Percentiles rank a stretch among this genome's conserved stretches.
Evolutionary conservation across 2,113 vertebrate genomes (phyloP).

Genomic region (Barnardius zonarius): DNA sequence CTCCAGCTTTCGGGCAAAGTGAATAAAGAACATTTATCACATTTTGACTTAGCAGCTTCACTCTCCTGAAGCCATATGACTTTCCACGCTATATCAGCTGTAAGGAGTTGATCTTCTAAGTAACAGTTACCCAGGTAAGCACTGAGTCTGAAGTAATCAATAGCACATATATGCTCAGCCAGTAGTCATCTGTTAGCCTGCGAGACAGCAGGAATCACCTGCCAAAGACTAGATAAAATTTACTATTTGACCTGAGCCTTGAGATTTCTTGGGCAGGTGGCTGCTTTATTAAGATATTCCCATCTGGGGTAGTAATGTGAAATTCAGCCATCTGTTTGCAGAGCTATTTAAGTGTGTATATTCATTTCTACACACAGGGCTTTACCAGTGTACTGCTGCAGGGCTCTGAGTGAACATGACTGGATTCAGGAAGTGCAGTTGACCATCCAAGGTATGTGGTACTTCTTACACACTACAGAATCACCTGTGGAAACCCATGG

Average conservation of each 20-base stretch:
- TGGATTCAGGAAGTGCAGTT: not conserved
- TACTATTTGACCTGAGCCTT: slow-evolving; percentile 45
- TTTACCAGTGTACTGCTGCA: not conserved
- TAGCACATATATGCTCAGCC: not conserved
- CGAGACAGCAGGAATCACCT: slow-evolving; percentile 8
- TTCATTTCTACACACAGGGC: not conserved
- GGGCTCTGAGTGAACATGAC: not conserved
- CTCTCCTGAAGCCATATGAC: not conserved
- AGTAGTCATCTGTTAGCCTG: not conserved
- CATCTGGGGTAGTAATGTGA: slow-evolving; percentile 33
- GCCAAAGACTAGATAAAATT: slow-evolving; percentile 26
- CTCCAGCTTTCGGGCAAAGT: not conserved
- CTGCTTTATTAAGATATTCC: slow-evolving; percentile 49
- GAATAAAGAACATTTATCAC: not conserved
- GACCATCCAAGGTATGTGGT: not conserved
- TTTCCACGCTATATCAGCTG: not conserved
- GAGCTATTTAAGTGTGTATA: not conserved
- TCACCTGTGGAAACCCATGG: not conserved
- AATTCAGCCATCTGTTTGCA: slow-evolving; percentile 55
- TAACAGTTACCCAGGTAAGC: not conserved
- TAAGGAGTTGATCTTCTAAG: not conserved
- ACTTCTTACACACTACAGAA: not conserved
- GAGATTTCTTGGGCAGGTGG: slow-evolving; percentile 57
- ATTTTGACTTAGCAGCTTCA: not conserved
- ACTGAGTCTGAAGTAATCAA: not conserved